phyloP scores from a whole-genome alignment of 2,113 vertebrate genomes.

The Halichoerus grypus region DNA sequence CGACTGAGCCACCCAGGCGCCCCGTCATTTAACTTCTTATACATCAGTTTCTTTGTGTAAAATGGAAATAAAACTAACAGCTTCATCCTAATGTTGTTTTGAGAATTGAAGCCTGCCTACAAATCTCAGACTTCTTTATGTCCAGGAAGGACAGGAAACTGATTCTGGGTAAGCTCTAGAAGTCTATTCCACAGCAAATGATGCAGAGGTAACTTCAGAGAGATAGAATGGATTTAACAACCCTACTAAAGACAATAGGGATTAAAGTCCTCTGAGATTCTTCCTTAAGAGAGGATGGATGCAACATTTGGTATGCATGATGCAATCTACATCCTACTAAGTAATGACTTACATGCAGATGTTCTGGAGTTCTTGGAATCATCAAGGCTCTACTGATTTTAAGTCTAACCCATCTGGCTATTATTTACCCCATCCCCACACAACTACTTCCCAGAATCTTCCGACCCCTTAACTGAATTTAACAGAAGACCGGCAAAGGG shows the following conservation, averaged over 20 bases:
- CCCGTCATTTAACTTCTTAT: not conserved
- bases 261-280: not conserved
- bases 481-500: not conserved
- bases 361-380: not conserved
- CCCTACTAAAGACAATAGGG: not conserved
- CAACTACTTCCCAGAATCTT: not conserved
- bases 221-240: not conserved
- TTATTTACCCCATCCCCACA: not conserved
- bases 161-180: not conserved
- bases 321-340: not conserved
- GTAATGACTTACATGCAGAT: not conserved
- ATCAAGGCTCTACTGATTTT: not conserved
- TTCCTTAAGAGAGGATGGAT: not conserved
- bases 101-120: not conserved
- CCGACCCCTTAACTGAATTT: not conserved
- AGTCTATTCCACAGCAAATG: not conserved
- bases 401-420: not conserved
- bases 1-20: no score
- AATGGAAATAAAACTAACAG: not conserved
- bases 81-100: not conserved
- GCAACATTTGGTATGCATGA: not conserved
- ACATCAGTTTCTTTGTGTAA: not conserved
- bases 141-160: not conserved
- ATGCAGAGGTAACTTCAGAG: not conserved
- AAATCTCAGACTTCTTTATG: not conserved